Conservation (phyloP, 1,140 invertebrate species). For the Hirudo medicinalis region DNA sequence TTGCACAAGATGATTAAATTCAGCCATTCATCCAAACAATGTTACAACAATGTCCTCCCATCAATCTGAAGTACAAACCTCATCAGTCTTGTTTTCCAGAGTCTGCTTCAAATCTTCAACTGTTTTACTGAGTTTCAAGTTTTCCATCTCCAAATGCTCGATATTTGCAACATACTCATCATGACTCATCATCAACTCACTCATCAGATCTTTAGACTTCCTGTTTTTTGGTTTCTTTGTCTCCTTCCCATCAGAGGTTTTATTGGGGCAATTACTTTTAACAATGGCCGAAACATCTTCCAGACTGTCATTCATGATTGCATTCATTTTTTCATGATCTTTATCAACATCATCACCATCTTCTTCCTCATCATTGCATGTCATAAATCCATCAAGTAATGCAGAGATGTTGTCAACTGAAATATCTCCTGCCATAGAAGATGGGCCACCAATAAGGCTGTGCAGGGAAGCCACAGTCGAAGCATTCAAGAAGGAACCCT, state of each 20-base stretch:
- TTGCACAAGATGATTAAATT: background rate
- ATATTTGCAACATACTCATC: background rate
- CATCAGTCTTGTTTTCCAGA: no score
- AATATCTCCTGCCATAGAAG: background rate
- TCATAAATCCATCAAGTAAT: background rate
- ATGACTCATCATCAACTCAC: slow-evolving; percentile 4
- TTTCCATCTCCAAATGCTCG: background rate
- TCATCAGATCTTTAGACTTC: background rate
- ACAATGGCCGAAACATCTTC: background rate
- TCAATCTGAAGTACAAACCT: no score
- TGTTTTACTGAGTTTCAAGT: background rate
- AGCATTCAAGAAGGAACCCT: background rate
- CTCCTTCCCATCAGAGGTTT: no score
- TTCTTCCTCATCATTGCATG: background rate
- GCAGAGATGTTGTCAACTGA: background rate
- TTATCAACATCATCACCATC: background rate
- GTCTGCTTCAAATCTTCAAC: background rate
- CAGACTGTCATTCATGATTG: background rate
- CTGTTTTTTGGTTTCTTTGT: background rate
- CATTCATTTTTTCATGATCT: background rate
- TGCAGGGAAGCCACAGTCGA: background rate
- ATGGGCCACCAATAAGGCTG: background rate
- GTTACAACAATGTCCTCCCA: no score
- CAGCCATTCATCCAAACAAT: no score
- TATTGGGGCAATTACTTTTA: no score